Conservation (phyloP, 2,797 vertebrate species). For the Rhinophrynus dorsalis region DNA sequence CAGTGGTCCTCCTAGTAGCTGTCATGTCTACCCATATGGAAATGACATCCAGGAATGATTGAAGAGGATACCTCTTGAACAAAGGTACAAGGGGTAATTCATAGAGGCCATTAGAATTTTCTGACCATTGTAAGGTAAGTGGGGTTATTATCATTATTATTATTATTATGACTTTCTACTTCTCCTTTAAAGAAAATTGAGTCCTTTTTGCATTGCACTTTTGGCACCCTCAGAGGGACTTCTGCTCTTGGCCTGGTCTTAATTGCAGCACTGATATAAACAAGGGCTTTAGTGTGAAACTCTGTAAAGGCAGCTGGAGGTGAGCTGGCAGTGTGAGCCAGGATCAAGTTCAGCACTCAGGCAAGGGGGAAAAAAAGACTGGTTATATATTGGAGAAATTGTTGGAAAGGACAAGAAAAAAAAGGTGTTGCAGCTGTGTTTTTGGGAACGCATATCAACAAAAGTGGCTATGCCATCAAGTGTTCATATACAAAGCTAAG, state of each 20-base stretch:
- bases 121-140: no score
- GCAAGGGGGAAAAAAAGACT: conserved; percentile 41
- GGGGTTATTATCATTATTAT: no score
- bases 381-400: conserved; percentile 57
- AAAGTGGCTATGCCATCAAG: conserved; percentile 52
- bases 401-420: conserved; percentile 47
- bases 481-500: conserved; percentile 49
- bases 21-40: no score
- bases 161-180: no score
- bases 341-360: conserved; percentile 54
- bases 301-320: conserved; percentile 82
- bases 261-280: conserved; percentile 87
- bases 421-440: conserved; percentile 58
- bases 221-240: conserved; percentile 87
- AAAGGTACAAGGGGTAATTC: no score
- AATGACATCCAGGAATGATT: no score
- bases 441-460: conserved; percentile 60
- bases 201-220: conserved; percentile 78
- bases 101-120: no score
- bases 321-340: conserved; percentile 76
- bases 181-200: background rate
- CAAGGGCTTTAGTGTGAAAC: conserved; percentile 90
- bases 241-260: conserved; percentile 82
- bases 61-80: no score
- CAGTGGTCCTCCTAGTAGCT: no score